Conservation (phyloP, 2,888 invertebrate genomes). For the Nomada hirtipes region DNA sequence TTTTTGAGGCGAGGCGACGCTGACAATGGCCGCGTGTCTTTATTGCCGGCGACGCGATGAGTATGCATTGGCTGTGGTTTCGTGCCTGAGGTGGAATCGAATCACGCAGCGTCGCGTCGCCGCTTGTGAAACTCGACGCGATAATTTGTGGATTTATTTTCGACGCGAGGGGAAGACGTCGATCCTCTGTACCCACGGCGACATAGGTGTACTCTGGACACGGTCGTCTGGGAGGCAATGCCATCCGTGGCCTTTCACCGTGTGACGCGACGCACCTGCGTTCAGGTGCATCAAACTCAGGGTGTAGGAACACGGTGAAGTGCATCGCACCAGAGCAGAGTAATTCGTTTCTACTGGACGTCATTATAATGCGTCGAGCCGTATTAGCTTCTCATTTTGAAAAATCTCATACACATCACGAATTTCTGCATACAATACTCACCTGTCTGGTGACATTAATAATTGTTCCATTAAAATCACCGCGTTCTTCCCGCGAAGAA, state of each 20-base stretch:
- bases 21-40: slow-evolving; percentile 40
- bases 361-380: too few relatives aligned
- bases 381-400: too few relatives aligned
- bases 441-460: too few relatives aligned
- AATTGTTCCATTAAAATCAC: too few relatives aligned
- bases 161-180: slow-evolving; percentile 16
- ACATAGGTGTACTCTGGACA: slow-evolving; percentile 49
- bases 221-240: slow-evolving; percentile 53
- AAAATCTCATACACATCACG: neutral
- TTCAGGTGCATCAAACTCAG: slow-evolving; percentile 52
- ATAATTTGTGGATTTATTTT: slow-evolving; percentile 51
- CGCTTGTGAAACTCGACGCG: slow-evolving; percentile 44
- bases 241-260: slow-evolving; percentile 65
- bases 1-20: slow-evolving; percentile 7
- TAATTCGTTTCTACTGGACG: too few relatives aligned
- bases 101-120: neutral
- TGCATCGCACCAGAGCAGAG: slow-evolving; percentile 12
- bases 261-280: slow-evolving; percentile 55
- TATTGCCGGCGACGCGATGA: slow-evolving; percentile 36
- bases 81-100: slow-evolving; percentile 5
- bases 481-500: neutral
- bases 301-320: slow-evolving; percentile 47
- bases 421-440: neutral
- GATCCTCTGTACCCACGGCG: slow-evolving; percentile 31
- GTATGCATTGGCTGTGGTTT: slow-evolving; percentile 34